A percentile compares a stretch with the other conserved stretches of the same genome.
Evolutionary conservation across 2,113 vertebrate genomes (phyloP).

Genomic region (Suncus etruscus): DNA sequence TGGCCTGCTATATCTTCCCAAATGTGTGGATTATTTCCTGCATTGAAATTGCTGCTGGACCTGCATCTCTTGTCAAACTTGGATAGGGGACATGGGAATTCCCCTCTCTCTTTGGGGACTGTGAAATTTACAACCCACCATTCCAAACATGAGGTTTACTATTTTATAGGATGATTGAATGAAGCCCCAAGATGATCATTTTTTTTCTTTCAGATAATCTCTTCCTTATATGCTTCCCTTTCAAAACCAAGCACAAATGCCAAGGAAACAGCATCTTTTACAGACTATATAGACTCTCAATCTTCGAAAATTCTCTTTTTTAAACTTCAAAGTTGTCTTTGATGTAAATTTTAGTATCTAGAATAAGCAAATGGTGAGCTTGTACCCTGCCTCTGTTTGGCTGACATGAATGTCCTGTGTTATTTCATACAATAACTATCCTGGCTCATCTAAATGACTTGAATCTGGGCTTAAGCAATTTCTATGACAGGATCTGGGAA

Average conservation of each 20-base stretch:
- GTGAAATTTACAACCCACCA: too few species aligned
- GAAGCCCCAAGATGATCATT: neutral
- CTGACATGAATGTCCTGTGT: neutral
- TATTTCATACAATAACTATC: neutral
- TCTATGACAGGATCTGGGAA: neutral
- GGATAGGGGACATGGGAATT: too few species aligned
- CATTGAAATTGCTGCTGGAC: too few species aligned
- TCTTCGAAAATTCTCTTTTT: neutral
- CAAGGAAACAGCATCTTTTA: neutral
- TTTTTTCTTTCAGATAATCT: neutral
- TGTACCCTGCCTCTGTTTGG: neutral
- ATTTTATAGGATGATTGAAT: neutral
- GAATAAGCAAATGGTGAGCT: neutral
- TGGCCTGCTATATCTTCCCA: too few species aligned
- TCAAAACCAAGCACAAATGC: neutral
- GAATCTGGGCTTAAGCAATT: neutral
- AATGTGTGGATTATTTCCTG: too few species aligned
- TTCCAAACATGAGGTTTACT: neutral
- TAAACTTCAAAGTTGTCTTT: constrained; percentile 73
- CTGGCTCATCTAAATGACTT: neutral
- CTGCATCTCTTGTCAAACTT: too few species aligned
- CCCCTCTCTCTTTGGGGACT: too few species aligned
- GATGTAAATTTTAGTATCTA: constrained; percentile 32
- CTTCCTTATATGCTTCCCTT: neutral
- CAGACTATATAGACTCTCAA: neutral